These are phyloP conservation scores for Ia io DNA, from an alignment of 2,113 vertebrate species.

Conservation along the genomic window DNA sequence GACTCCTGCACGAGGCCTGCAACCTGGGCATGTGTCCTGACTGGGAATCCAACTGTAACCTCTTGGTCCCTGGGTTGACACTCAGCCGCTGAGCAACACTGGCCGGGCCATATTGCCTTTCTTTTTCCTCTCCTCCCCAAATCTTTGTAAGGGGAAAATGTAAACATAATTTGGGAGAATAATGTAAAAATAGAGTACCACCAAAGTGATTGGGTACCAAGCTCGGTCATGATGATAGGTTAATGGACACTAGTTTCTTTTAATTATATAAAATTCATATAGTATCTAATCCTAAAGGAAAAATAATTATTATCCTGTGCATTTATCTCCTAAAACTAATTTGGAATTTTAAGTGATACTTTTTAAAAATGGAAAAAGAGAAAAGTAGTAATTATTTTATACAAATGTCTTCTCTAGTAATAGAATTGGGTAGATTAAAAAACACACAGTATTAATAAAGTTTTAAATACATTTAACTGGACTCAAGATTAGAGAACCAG, in stretches of 20 bases:
- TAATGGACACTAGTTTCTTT: background rate
- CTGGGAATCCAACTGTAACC: too few species aligned
- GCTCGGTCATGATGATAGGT: background rate
- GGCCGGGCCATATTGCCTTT: background rate
- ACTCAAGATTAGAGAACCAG: background rate
- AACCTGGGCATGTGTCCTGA: too few species aligned
- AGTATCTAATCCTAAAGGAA: background rate
- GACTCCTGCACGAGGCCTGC: too few species aligned
- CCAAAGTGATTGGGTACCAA: background rate
- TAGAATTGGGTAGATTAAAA: background rate
- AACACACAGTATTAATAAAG: background rate
- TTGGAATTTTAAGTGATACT: constrained; percentile 22
- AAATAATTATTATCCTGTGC: background rate
- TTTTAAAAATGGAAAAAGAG: background rate
- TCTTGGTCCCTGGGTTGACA: too few species aligned
- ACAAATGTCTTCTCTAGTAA: background rate
- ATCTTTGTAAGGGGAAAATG: background rate
- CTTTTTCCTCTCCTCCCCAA: background rate
- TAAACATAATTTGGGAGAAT: background rate
- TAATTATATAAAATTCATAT: constrained; percentile 3
- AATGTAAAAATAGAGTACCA: background rate
- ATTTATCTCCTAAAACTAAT: background rate
- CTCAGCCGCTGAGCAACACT: too few species aligned
- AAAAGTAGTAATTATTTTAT: constrained; percentile 1
- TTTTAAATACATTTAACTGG: background rate